Evolutionary conservation across 2,113 vertebrate species (phyloP), one percentile per base, ranked within the genome.

Genomic region (Rostratula benghalensis): DNA sequence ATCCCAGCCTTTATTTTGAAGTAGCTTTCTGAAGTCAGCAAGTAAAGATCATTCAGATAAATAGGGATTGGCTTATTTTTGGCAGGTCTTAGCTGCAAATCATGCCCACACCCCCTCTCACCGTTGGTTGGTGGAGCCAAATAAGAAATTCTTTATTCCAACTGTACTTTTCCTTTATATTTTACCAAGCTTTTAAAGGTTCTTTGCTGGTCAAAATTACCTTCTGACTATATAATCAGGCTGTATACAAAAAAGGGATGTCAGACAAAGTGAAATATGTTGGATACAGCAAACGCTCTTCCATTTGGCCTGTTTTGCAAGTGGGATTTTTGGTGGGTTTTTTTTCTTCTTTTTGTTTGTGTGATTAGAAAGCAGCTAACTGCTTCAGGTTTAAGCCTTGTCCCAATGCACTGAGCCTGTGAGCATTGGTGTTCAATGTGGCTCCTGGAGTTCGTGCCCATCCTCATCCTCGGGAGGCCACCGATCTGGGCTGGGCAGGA

Each of bases 41-140:
- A 89, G 81, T 85, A 53, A 83, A 95, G 89, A 94, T 97, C 84
- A 77, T 65, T 94, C 70, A 61, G 87, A 91, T 95, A 95, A 94
- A 83, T 74, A 93, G 84, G 91, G 70, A 77, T 96, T 93, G 91
- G 87, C 92, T 89, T 95, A 71, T 87, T 94, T 96, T 95, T 96
- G 93, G 89, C 81, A 93, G 25, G 30, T 89, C n/a, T 70, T 87
- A 54, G 63, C 64, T 79, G 51, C 61, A 75, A 46, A 71, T 75
- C 33, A 0, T 82, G 86, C 65, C 89, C 57, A 51, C 65, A 89
- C 33, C 48, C 92, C 59, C 71, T 87, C 46, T 75, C 57, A 37
- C 69, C 60, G 43, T 37, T 91, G 54, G 31, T 8, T 61, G 41
- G 24, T 59, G 39, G 27, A 85, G 41, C 61, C 67, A 85, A 85